These are phyloP conservation scores for Chiridota heheva DNA, from an alignment of 35 echinoderm and acorn worm genomes.

Conservation along the genomic window DNA sequence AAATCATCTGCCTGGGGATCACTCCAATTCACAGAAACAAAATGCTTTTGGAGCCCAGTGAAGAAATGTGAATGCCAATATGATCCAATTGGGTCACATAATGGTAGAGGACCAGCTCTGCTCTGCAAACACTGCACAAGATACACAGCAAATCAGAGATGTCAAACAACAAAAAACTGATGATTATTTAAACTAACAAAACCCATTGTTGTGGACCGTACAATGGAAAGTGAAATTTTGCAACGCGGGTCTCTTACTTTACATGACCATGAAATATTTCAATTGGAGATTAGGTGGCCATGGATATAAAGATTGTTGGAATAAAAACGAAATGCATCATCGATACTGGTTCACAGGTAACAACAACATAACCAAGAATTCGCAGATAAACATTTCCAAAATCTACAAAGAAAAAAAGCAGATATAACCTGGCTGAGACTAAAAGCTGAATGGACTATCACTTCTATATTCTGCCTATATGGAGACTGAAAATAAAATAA, in stretches of 20 bases:
- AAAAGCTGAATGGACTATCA: not conserved
- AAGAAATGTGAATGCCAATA: no score
- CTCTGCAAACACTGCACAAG: not conserved
- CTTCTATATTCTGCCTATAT: not conserved
- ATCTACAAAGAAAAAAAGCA: not conserved
- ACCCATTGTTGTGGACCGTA: not conserved
- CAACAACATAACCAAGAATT: constrained; percentile 8
- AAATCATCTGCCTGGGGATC: no score
- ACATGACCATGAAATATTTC: not conserved
- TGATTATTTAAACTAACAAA: constrained; percentile 3
- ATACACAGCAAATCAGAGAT: not conserved
- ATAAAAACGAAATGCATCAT: not conserved
- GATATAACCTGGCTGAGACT: not conserved
- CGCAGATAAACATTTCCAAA: not conserved
- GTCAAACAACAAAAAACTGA: not conserved
- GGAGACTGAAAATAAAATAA: not conserved
- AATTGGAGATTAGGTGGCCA: constrained; percentile 21
- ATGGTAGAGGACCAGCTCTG: not conserved
- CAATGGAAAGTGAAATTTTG: not conserved
- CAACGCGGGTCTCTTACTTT: not conserved
- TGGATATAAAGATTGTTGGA: constrained; percentile 13
- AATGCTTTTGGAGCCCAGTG: no score
- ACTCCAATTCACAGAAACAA: no score
- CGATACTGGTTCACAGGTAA: constrained; percentile 25
- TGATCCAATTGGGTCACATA: no score